Conservation (phyloP, 2,797 vertebrate species). For the Catharus ustulatus region DNA sequence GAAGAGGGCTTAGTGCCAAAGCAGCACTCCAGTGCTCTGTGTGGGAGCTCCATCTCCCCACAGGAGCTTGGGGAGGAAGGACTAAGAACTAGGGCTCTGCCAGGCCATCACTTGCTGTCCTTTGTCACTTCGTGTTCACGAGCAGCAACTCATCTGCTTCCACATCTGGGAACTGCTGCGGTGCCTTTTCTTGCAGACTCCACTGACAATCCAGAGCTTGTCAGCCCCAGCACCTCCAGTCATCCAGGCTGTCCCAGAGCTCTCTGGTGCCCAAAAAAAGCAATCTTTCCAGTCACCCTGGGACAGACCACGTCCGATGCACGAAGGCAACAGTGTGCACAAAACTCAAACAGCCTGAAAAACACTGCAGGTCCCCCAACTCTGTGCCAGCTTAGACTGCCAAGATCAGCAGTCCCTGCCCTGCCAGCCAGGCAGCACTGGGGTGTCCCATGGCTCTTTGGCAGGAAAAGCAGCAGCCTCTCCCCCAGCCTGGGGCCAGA, state of each 20-base stretch:
- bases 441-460: background rate
- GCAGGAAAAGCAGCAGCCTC: background rate
- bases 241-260: background rate
- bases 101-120: background rate
- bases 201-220: background rate
- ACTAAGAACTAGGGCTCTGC: background rate
- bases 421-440: background rate
- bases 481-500: fast-evolving
- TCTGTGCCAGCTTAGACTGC: background rate
- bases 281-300: background rate
- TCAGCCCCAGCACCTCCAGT: background rate
- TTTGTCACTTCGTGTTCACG: background rate
- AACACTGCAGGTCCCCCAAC: background rate
- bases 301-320: background rate
- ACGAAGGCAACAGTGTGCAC: fast-evolving
- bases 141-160: background rate
- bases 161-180: background rate
- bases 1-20: background rate
- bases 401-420: background rate
- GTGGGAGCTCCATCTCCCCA: fast-evolving
- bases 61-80: fast-evolving
- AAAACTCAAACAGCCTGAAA: background rate
- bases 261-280: background rate
- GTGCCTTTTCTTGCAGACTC: background rate
- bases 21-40: background rate